phyloP scores from a whole-genome alignment of 2,888 invertebrate genomes.

The Leucophora obtusa region DNA sequence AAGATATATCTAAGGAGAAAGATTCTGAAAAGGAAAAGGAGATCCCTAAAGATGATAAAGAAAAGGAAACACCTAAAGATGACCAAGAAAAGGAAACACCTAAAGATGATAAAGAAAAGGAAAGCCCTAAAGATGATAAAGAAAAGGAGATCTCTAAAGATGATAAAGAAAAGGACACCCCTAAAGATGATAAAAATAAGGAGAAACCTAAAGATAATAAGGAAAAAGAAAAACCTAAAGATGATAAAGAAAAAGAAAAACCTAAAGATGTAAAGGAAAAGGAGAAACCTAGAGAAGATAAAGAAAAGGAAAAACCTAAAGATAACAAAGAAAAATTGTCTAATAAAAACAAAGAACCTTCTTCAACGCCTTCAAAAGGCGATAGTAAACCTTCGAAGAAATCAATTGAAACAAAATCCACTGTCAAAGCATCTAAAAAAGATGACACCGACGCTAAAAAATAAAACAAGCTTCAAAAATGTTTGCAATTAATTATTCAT shows the following conservation, averaged over 20 bases:
- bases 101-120: not conserved
- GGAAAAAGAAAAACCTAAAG: not conserved
- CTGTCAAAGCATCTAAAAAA: slow-evolving; percentile 35
- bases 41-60: slow-evolving; percentile 5
- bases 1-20: not conserved
- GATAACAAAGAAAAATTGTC: slow-evolving; percentile 15
- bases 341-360: slow-evolving; percentile 17
- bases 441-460: slow-evolving; percentile 31
- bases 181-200: slow-evolving; percentile 48
- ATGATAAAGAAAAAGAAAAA: not conserved
- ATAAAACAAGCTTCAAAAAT: slow-evolving; percentile 19
- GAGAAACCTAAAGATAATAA: not conserved
- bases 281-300: not conserved
- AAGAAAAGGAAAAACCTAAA: slow-evolving; percentile 8
- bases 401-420: not conserved
- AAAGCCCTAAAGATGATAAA: not conserved
- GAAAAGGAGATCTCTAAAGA: not conserved
- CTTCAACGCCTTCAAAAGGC: not conserved
- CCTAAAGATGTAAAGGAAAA: slow-evolving; percentile 24
- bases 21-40: not conserved
- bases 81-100: not conserved
- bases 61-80: not conserved
- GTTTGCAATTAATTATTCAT: not conserved
- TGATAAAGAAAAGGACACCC: slow-evolving; percentile 48
- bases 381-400: slow-evolving; percentile 28